Evolutionary conservation across 1,140 invertebrate species (phyloP).

Genomic region (Cyrtorhinus lividipennis): DNA sequence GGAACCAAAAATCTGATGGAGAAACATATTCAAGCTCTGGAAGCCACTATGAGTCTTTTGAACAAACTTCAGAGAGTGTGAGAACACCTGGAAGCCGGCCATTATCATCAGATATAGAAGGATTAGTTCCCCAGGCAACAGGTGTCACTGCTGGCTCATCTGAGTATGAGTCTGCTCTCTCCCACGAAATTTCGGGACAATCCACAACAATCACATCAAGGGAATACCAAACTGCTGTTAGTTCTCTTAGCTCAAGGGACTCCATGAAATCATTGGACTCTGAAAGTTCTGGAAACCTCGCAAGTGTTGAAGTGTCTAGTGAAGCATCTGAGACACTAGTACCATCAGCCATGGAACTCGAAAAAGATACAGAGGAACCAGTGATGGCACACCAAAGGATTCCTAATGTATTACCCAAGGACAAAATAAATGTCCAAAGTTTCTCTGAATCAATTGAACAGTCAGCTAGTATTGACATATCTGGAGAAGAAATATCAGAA

Average conservation of each 20-base stretch:
- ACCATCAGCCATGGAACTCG: constrained; percentile 46
- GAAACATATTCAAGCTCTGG: constrained; percentile 74
- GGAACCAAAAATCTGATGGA: constrained; percentile 35
- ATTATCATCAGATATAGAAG: constrained; percentile 74
- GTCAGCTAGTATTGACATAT: constrained; percentile 23
- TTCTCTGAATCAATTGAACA: constrained; percentile 20
- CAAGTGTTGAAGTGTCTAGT: constrained; percentile 67
- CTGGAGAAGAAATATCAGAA: constrained; percentile 24
- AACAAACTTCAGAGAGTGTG: constrained; percentile 47
- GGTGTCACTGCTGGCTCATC: constrained; percentile 40
- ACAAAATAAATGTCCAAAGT: constrained; percentile 16
- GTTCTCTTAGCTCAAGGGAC: constrained; percentile 67
- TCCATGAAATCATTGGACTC: constrained; percentile 80
- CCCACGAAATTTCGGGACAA: constrained; percentile 53
- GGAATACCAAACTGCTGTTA: constrained; percentile 70
- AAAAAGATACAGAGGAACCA: constrained; percentile 29
- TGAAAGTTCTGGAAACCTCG: constrained; percentile 72
- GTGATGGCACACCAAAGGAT: not conserved
- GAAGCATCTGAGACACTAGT: constrained; percentile 81
- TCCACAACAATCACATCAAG: constrained; percentile 53
- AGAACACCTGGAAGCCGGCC: constrained; percentile 52
- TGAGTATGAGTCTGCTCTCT: constrained; percentile 77
- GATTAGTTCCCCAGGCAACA: constrained; percentile 40
- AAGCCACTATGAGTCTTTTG: constrained; percentile 77
- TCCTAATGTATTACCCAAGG: not conserved